Conservation (phyloP, 2,797 vertebrate species). For the Periophthalmus magnuspinnatus region DNA sequence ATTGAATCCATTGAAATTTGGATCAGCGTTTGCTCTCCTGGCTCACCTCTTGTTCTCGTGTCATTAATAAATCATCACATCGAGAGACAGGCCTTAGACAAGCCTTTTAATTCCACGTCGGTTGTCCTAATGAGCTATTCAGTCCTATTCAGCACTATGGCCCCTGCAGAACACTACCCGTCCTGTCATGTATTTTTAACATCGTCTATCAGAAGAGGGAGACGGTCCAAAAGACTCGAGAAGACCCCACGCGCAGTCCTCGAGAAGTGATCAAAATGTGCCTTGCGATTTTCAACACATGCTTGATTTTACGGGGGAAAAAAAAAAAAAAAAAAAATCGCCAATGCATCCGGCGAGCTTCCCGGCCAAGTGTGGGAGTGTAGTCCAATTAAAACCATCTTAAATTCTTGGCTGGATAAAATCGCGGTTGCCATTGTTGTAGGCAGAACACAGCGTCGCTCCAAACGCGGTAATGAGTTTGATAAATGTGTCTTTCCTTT, state of each 20-base stretch:
- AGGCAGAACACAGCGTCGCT: neutral
- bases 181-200: constrained; percentile 45
- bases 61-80: constrained; percentile 22
- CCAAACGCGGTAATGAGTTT: neutral
- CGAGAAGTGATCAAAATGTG: constrained; percentile 3
- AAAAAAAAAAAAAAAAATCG: too few relatives aligned
- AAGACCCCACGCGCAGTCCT: constrained; percentile 13
- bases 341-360: too few relatives aligned
- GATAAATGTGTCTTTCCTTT: neutral
- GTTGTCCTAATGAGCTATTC: constrained; percentile 40
- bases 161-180: constrained; percentile 25
- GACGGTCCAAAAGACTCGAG: neutral
- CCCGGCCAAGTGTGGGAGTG: neutral
- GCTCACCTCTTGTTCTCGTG: constrained; percentile 13
- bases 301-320: neutral
- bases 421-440: neutral
- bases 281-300: neutral
- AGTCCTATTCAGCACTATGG: constrained; percentile 30
- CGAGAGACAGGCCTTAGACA: constrained; percentile 17
- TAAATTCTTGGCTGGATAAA: neutral
- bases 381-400: neutral
- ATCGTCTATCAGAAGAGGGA: constrained; percentile 20
- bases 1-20: neutral
- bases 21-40: neutral
- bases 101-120: constrained; percentile 34